A percentile compares a stretch with the other conserved stretches of the same genome.
phyloP scores from a whole-genome alignment of 53 echinoderm and acorn worm genomes.

The Crossaster papposus region DNA sequence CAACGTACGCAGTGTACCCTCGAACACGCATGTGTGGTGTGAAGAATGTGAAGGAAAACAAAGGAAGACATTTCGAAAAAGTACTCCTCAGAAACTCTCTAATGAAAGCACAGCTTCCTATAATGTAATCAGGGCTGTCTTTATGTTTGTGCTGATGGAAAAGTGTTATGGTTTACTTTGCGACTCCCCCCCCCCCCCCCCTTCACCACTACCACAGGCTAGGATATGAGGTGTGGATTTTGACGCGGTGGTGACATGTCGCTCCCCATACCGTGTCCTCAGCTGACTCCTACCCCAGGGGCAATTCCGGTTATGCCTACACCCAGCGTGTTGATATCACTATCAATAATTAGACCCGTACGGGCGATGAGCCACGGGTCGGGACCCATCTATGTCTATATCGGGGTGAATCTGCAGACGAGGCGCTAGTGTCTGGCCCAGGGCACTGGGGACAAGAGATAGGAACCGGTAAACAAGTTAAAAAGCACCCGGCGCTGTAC shows the following conservation, averaged over 20 bases:
- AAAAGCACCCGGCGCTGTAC: background rate
- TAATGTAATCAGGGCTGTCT: background rate
- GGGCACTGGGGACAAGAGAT: background rate
- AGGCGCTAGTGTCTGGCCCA: background rate
- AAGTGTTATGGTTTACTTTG: background rate
- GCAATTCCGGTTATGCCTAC: slow-evolving; percentile 5
- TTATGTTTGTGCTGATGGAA: background rate
- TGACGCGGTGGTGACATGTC: slow-evolving; percentile 37
- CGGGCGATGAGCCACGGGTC: background rate
- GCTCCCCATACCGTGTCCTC: background rate
- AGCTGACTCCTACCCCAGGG: background rate
- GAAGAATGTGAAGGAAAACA: no score
- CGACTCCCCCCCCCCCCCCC: background rate
- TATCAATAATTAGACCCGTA: slow-evolving; percentile 6
- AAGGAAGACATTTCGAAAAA: no score
- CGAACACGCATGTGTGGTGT: no score
- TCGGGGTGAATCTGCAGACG: background rate
- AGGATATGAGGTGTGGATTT: slow-evolving; percentile 5
- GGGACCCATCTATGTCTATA: background rate
- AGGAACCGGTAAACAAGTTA: background rate
- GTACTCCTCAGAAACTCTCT: background rate
- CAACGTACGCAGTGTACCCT: no score
- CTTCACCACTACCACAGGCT: background rate
- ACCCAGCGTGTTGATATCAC: background rate
- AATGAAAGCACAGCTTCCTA: background rate